A percentile compares a stretch with the other conserved stretches of the same genome.
phyloP scores from a whole-genome alignment of 2,113 vertebrate genomes.

The Dendropsophus ebraccatus region DNA sequence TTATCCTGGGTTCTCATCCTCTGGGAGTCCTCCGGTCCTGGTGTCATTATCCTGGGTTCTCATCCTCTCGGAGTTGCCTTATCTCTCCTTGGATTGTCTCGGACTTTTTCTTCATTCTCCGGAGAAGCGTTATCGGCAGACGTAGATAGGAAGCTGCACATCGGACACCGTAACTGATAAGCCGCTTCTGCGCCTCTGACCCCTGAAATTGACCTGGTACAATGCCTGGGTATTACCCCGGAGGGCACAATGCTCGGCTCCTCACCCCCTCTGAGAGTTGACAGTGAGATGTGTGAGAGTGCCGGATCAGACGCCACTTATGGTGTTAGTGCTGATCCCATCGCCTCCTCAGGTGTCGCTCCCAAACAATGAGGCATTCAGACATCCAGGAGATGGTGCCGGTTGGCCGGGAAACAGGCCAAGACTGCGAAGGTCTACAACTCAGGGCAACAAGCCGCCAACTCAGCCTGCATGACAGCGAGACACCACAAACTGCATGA shows the following conservation, averaged over 20 bases:
- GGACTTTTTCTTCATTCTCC: not conserved
- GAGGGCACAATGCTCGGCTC: not conserved
- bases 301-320: not conserved
- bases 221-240: conserved; percentile 64
- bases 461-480: too few species aligned
- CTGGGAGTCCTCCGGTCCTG: too few species aligned
- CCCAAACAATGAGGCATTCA: not conserved
- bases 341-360: not conserved
- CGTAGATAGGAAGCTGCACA: not conserved
- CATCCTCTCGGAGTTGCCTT: too few species aligned
- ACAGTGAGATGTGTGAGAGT: not conserved
- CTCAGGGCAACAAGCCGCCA: too few species aligned
- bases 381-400: not conserved
- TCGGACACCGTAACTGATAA: conserved; percentile 49
- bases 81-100: too few species aligned
- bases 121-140: not conserved
- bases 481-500: too few species aligned
- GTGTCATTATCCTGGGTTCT: too few species aligned
- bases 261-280: conserved; percentile 7
- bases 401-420: not conserved
- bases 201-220: conserved; percentile 52
- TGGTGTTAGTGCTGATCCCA: not conserved
- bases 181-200: conserved; percentile 64
- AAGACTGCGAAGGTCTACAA: too few species aligned
- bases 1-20: too few species aligned